phyloP scores from a whole-genome alignment of 2,113 vertebrate genomes.

The Melanostigma gelatinosum region DNA sequence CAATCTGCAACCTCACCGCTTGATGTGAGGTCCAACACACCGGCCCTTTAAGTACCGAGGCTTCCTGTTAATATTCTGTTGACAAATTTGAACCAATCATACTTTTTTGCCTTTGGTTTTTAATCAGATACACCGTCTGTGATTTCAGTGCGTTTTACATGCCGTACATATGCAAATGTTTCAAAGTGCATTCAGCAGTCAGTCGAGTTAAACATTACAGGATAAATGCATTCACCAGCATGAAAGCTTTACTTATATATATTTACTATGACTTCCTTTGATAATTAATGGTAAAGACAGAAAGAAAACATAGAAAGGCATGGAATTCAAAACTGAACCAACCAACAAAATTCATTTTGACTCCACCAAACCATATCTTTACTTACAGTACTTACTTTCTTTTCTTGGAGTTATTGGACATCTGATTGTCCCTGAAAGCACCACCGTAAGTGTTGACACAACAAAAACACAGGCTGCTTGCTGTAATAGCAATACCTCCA shows the following conservation, averaged over 20 bases:
- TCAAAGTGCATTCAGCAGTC: not conserved
- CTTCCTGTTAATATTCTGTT: too few relatives aligned
- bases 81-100: not conserved
- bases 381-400: not conserved
- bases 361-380: too few relatives aligned
- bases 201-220: not conserved
- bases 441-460: not conserved
- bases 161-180: not conserved
- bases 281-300: not conserved
- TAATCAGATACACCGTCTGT: not conserved
- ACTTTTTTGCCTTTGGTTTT: not conserved
- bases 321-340: not conserved
- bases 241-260: not conserved
- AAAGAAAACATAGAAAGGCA: not conserved
- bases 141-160: not conserved
- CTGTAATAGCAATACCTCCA: not conserved
- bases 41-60: too few relatives aligned
- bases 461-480: not conserved
- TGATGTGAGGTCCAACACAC: too few relatives aligned
- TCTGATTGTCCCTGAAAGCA: slow-evolving; percentile 1
- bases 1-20: too few relatives aligned
- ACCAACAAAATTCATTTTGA: too few relatives aligned
- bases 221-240: not conserved
- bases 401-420: not conserved
- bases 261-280: not conserved